Conservation (phyloP, 2,113 vertebrate genomes). For the Myiagra hebetior region DNA sequence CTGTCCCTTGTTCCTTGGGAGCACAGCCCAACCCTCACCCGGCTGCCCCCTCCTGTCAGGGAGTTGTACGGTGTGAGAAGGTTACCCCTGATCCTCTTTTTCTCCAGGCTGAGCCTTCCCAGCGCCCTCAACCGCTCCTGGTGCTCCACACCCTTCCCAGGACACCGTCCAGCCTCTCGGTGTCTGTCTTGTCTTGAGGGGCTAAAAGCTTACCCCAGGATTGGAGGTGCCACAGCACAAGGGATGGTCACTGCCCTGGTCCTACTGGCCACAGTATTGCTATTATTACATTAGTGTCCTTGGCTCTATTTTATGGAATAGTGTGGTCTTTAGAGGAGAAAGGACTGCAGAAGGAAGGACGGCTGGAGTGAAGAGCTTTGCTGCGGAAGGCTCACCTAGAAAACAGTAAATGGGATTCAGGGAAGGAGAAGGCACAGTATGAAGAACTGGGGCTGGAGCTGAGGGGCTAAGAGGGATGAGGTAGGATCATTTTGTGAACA, state of each 20-base stretch:
- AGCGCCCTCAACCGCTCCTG: neutral
- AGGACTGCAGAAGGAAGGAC: neutral
- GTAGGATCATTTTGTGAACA: neutral
- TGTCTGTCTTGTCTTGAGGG: neutral
- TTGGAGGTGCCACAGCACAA: neutral
- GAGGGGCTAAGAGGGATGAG: neutral
- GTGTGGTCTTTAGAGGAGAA: neutral
- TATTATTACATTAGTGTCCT: too few relatives aligned
- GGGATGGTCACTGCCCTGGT: neutral
- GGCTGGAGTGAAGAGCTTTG: neutral
- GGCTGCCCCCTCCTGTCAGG: neutral
- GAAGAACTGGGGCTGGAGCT: neutral
- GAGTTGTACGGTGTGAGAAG: neutral
- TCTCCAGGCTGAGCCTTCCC: neutral
- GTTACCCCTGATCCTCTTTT: neutral
- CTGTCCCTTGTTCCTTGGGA: neutral
- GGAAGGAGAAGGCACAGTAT: neutral
- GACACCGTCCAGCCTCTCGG: neutral
- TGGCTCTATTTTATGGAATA: neutral
- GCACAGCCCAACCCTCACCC: fast-evolving
- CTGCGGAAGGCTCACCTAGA: neutral
- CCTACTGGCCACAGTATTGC: neutral
- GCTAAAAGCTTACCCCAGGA: fast-evolving
- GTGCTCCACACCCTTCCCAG: neutral
- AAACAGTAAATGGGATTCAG: neutral